These are phyloP conservation scores for Pseudochaenichthys georgianus DNA, from an alignment of 2,797 vertebrate genomes.

Conservation along the genomic window DNA sequence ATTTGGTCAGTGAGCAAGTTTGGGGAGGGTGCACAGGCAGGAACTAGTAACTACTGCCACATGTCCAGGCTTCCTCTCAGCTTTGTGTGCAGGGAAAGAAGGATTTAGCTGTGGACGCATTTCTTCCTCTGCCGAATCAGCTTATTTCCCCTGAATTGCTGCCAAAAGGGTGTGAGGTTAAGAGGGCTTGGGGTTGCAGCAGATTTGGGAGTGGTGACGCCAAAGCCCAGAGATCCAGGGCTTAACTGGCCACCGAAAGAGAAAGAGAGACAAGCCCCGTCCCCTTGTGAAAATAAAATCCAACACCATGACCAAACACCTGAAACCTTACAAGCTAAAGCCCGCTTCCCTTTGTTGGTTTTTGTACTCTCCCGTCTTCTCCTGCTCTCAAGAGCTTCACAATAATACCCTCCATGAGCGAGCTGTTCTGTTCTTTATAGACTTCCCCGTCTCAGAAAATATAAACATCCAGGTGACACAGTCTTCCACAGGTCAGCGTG, in stretches of 20 bases:
- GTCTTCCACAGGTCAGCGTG: slow-evolving; percentile 11
- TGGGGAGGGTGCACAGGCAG: not conserved
- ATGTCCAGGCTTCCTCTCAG: slow-evolving; percentile 47
- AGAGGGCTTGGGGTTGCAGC: slow-evolving; percentile 43
- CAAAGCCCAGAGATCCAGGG: slow-evolving; percentile 64
- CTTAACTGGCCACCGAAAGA: slow-evolving; percentile 61
- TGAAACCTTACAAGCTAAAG: slow-evolving; percentile 48
- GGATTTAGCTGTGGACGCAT: slow-evolving; percentile 46
- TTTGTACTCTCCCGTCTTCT: slow-evolving; percentile 21
- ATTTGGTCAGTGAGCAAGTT: not conserved
- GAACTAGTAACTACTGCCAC: slow-evolving; percentile 42
- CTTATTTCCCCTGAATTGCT: slow-evolving; percentile 54
- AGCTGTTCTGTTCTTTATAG: slow-evolving; percentile 21
- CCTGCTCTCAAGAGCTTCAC: slow-evolving; percentile 7
- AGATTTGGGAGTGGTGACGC: slow-evolving; percentile 61
- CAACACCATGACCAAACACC: slow-evolving; percentile 65
- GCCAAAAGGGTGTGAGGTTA: slow-evolving; percentile 66
- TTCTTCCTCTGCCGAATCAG: slow-evolving; percentile 70
- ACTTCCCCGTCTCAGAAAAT: slow-evolving; percentile 17
- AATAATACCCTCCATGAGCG: slow-evolving; percentile 6
- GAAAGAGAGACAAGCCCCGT: slow-evolving; percentile 54
- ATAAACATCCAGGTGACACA: slow-evolving; percentile 15
- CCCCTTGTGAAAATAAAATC: slow-evolving; percentile 63
- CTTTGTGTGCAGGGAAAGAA: slow-evolving; percentile 45
- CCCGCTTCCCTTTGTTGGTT: slow-evolving; percentile 42